Base-by-base conservation (phyloP, 2,888 invertebrate species). In the Conops quadrifasciatus region DNA sequence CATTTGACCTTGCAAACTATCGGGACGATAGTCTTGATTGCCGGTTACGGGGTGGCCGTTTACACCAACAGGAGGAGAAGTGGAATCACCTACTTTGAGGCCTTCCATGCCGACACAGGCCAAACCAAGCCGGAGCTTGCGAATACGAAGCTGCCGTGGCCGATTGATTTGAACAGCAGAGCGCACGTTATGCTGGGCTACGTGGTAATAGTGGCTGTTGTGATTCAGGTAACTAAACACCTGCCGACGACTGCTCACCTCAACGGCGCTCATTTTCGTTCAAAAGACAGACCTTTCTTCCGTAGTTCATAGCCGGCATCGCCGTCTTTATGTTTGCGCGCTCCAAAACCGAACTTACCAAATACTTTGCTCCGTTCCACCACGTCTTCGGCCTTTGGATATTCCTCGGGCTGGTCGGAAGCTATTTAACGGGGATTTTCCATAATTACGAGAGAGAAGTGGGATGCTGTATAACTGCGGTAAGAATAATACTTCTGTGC, bases 381-480 rank as follows among this genome's bases (percentile, higher is more conserved):
- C 67, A 72, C 43, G 69, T 72, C 26, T 21, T 70, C 47, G 74
- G 74, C 49, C 49, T 74, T 56, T 74, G 72, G 71, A 47, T 74
- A 13, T 72, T 69, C 19, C 30, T 72, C 7, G 59, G 69, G 15
- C 28, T 68, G 11, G 72, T 71, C n/a, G 71, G 65, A 43, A 60
- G 67, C 53, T 53, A 63, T 19, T 56, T 72, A 19, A 63, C 71
- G 21, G 74, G 72, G 13, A 36, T 59, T 16, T 70, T 64, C 15
- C 56, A 21, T n/a, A 9, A 51, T 3, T 62, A 62, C 43, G 60
- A 68, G 21, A n/a, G 15, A 5, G n/a, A 53, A 13, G 13, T 67
- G 1, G 47, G 28, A 49, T 67, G 45, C 28, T 58, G 30, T 24
- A 36, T 9, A 16, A 36, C 1, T 30, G 45, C 24, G 47, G 51